phyloP scores from a whole-genome alignment of 2,113 vertebrate species.

The Anoura caudifer region DNA sequence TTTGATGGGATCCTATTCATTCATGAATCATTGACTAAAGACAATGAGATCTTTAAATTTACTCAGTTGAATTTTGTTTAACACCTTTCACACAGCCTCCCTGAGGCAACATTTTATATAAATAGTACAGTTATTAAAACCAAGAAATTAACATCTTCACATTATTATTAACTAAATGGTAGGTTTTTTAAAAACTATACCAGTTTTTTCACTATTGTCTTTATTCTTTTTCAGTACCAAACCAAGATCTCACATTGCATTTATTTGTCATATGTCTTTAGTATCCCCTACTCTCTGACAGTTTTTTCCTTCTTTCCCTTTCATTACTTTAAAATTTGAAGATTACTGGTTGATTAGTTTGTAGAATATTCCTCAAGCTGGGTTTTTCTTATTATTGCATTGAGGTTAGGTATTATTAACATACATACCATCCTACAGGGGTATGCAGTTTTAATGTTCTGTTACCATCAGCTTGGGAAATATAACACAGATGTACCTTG shows the following conservation, averaged over 20 bases:
- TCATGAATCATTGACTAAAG: background rate
- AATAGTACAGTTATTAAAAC: background rate
- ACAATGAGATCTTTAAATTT: background rate
- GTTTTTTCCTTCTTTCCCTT: background rate
- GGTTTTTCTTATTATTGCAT: background rate
- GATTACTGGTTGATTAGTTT: background rate
- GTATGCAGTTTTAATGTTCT: background rate
- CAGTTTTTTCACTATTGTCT: background rate
- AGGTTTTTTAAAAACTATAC: background rate
- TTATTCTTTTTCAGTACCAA: background rate
- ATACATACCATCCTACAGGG: background rate
- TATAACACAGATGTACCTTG: background rate
- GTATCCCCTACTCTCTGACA: background rate
- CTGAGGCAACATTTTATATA: background rate
- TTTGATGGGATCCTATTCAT: background rate
- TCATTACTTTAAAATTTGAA: background rate
- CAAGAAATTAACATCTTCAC: background rate
- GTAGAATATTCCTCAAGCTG: background rate
- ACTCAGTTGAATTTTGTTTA: background rate
- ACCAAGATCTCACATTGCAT: background rate
- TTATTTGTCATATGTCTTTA: background rate
- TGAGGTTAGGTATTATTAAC: background rate
- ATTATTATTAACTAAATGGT: background rate
- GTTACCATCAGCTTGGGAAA: background rate
- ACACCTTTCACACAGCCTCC: background rate